Base-by-base conservation (phyloP, 2,888 invertebrate genomes). In the Nomada hirtipes region DNA sequence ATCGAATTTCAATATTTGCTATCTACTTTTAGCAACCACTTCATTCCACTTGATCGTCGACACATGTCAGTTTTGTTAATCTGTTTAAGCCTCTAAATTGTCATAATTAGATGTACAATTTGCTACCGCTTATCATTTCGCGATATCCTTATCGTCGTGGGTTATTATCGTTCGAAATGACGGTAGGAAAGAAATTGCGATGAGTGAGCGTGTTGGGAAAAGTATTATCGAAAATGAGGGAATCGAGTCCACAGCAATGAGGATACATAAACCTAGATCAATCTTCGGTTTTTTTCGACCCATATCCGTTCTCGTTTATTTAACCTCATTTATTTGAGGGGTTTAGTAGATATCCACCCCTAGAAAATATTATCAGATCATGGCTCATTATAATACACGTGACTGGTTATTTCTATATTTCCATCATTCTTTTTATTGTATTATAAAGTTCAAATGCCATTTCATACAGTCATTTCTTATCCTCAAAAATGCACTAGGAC, bases 181-280 rank as follows among this genome's bases (percentile, higher is more conserved):
- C 47, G 26, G 55, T 11, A 47, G 26, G 52, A n/a, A 18, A 53
- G 36, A 53, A 13, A 26, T 10, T 10, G 4, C n/a, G 11, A 64
- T 10, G 47, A 55, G 18, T 42, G 23, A 36, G 53, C 13, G 20
- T 20, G 15, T n/a, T 65, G 4, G 18, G 13, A 11, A 57, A 13
- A 57, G 7, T 57, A 57, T 57, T 57, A 57, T 23, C 13, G 44
- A 20, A 64, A 18, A 7, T 29, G 18, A 36, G 10, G 20, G 23
- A 50, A 57, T 44, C 55, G 63, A 64, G 55, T 26, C 20, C 63
- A 29, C 13, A 23, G 15, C 57, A 57, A 52, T 36, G 50, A 53
- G 20, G 23, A 50, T 61, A 52, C 52, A 36, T 4, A 36, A 36
- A 7, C 36, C 36, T 36, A 7, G 7, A 36, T 36, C 36, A 36